Evolutionary conservation across 2,888 invertebrate species (phyloP).

Genomic region (Drosophila neonasuta): DNA sequence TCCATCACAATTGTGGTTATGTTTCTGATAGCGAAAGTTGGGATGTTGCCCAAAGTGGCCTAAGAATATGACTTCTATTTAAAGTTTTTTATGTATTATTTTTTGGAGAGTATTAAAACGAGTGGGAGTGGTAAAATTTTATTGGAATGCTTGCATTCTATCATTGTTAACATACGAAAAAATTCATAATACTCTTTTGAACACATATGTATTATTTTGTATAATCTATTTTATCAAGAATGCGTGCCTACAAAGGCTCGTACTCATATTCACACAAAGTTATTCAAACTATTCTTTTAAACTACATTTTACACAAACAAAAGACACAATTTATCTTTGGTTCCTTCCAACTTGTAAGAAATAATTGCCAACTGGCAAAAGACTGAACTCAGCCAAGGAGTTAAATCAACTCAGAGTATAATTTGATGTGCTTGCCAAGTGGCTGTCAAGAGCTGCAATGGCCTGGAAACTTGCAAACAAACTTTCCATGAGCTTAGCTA

Average conservation of each 20-base stretch:
- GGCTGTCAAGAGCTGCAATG: slow-evolving; percentile 20
- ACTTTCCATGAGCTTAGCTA: slow-evolving; percentile 27
- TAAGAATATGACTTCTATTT: slow-evolving; percentile 23
- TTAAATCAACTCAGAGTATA: slow-evolving; percentile 18
- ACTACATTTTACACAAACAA: neutral
- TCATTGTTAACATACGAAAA: too few species aligned
- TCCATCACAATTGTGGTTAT: slow-evolving; percentile 36
- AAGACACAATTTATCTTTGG: neutral
- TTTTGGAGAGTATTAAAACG: too few species aligned
- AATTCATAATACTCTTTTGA: too few species aligned
- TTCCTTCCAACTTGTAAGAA: neutral
- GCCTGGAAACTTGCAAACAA: slow-evolving; percentile 27
- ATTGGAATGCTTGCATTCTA: too few species aligned
- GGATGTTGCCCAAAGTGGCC: slow-evolving; percentile 21
- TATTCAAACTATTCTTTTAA: neutral
- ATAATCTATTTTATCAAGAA: slow-evolving; percentile 6
- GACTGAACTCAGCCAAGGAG: slow-evolving; percentile 17
- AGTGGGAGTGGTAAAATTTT: too few species aligned
- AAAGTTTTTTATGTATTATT: neutral
- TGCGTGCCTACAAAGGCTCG: too few species aligned
- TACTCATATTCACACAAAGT: too few species aligned
- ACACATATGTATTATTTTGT: neutral
- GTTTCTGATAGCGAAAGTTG: slow-evolving; percentile 26
- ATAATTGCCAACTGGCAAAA: slow-evolving; percentile 1
- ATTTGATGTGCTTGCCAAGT: slow-evolving; percentile 57